Evolutionary conservation across 2,888 invertebrate genomes (phyloP), one percentile per base, ranked within the genome.

Genomic region (Horisme vitalbata): DNA sequence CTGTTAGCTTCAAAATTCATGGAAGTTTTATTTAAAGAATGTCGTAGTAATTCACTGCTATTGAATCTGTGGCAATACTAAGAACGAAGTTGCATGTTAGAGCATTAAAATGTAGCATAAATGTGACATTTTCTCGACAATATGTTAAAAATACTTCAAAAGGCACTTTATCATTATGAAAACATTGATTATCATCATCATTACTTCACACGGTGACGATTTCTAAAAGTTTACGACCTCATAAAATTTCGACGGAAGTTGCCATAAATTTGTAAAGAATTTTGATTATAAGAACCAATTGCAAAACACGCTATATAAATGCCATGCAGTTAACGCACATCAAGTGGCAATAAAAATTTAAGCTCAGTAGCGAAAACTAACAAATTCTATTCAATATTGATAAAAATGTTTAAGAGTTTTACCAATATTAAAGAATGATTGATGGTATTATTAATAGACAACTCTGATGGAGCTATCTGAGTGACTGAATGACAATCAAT

Each of bases 81-180:
- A 44, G 49, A 52, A 45, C 14, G 36, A 14, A 30, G 41, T 35
- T 14, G 33, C 39, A 32, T 41, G 43, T 37, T 11, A 14, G 12
- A 23, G 41, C 39, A 52, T 53, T 58, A 50, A 54, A 48, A 56
- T 56, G 48, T 59, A 39, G 46, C 56, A 51, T 43, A 28, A 18
- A 45, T 33, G 46, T 59, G 59, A 47, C 37, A 28, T 35, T 41
- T 48, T 52, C 44, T 45, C 56, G 12, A 32, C 24, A 47, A 38
- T 37, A 48, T 54, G 58, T 48, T 28, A 56, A 49, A 52, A 34
- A 37, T 41, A 45, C 31, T 44, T 35, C 23, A 37, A 49, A 47
- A 35, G 43, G 30, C 21, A 47, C 14, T 52, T 47, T 28, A 47
- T 50, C 45, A 30, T 30, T 38, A 30, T 32, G 36, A 36, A 39